Conservation (phyloP, 2,113 vertebrate species). For the Bucco capensis region DNA sequence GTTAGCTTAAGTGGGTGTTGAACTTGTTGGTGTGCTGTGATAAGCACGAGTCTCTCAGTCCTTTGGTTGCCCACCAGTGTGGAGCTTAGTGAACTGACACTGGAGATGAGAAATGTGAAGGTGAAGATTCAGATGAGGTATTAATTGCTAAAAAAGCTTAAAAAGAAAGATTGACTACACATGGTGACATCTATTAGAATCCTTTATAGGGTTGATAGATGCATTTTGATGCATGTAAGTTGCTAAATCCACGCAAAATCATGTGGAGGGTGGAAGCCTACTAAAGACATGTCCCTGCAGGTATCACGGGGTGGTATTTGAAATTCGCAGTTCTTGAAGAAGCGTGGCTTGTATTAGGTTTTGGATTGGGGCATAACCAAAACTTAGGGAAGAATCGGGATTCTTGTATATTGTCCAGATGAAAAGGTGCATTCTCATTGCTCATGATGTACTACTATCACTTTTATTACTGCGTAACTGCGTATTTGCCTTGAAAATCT, state of each 20-base stretch:
- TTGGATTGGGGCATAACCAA: background rate
- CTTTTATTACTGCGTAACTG: slow-evolving; percentile 14
- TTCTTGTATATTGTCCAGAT: background rate
- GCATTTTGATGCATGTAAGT: background rate
- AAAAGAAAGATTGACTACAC: background rate
- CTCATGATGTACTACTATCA: background rate
- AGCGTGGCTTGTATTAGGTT: rapidly evolving
- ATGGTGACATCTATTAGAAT: background rate
- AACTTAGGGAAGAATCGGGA: background rate
- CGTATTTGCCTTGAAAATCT: slow-evolving; percentile 33
- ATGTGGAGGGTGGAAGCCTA: background rate
- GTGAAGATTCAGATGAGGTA: background rate
- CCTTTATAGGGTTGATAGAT: background rate
- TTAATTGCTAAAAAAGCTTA: background rate
- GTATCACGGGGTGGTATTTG: background rate
- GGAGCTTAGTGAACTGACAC: background rate
- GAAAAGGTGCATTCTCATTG: background rate
- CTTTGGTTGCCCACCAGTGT: background rate
- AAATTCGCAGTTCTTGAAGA: background rate
- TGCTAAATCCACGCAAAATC: background rate
- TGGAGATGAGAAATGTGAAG: background rate
- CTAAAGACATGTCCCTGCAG: background rate
- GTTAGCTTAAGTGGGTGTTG: background rate
- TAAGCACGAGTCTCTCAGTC: background rate
- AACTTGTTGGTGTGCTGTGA: background rate